These are phyloP conservation scores for Phrynocephalus forsythii DNA, from an alignment of 2,797 vertebrate genomes.

Conservation along the genomic window DNA sequence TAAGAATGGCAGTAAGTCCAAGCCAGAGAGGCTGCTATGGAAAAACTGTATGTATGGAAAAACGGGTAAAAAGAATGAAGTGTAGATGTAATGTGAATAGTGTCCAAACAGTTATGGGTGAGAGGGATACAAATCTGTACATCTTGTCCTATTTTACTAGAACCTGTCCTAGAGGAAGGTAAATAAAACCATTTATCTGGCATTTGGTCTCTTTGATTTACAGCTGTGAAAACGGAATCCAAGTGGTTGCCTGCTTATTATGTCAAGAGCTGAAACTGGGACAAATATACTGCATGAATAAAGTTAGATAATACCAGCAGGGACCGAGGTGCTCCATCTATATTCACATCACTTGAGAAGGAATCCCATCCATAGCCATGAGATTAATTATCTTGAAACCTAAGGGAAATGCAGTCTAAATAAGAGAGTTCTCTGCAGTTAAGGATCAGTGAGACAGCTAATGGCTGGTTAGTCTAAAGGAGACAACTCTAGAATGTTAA, in stretches of 20 bases:
- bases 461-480: slow-evolving; percentile 76
- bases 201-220: slow-evolving; percentile 42
- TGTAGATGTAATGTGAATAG: not conserved
- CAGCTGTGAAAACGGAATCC: slow-evolving; percentile 62
- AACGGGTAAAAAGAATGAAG: no score
- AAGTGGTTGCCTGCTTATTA: slow-evolving; percentile 23
- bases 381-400: slow-evolving; percentile 78
- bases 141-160: slow-evolving; percentile 49
- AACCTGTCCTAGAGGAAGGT: slow-evolving; percentile 56
- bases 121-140: slow-evolving; percentile 39
- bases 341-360: slow-evolving; percentile 63
- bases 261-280: slow-evolving; percentile 57
- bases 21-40: not conserved
- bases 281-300: slow-evolving; percentile 42
- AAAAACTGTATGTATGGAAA: no score
- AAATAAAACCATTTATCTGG: slow-evolving; percentile 49
- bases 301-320: slow-evolving; percentile 58
- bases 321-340: slow-evolving; percentile 60
- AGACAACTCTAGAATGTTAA: slow-evolving; percentile 75
- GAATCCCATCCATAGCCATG: slow-evolving; percentile 70
- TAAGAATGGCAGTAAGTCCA: not conserved
- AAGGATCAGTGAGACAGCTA: slow-evolving; percentile 77
- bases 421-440: slow-evolving; percentile 75
- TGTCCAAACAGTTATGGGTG: slow-evolving; percentile 64
- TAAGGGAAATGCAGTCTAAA: slow-evolving; percentile 74